These are phyloP conservation scores for Drosophila mettleri DNA, from an alignment of 2,888 invertebrate genomes.

Conservation along the genomic window DNA sequence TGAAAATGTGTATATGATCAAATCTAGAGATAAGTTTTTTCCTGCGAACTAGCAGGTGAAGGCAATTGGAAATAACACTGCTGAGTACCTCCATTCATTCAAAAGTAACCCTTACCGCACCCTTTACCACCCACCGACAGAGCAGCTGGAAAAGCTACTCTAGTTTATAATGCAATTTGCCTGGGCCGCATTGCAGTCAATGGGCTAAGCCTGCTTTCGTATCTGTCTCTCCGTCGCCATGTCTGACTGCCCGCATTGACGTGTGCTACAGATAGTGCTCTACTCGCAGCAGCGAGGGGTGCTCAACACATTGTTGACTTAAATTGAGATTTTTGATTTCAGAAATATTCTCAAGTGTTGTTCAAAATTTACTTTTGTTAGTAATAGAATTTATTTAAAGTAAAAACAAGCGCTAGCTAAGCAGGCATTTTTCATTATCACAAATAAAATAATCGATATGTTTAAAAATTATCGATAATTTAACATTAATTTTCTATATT, in stretches of 20 bases:
- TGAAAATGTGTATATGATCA: slow-evolving; percentile 38
- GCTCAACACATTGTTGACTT: not conserved
- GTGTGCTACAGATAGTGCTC: slow-evolving; percentile 36
- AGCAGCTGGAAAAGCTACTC: slow-evolving; percentile 3
- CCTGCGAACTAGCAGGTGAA: slow-evolving; percentile 29
- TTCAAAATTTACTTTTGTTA: too few relatives aligned
- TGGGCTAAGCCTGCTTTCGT: slow-evolving; percentile 41
- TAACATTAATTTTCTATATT: too few relatives aligned
- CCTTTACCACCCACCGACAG: not conserved
- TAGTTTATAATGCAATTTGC: slow-evolving; percentile 42
- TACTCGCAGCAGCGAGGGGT: slow-evolving; percentile 25
- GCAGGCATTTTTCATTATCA: too few relatives aligned
- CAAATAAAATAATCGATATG: too few relatives aligned
- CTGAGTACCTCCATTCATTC: slow-evolving; percentile 32
- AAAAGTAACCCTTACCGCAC: slow-evolving; percentile 3
- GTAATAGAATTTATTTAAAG: not conserved
- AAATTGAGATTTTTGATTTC: not conserved
- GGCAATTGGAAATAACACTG: slow-evolving; percentile 35
- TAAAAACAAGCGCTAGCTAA: not conserved
- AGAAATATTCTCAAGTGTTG: not conserved
- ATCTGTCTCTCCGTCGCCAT: slow-evolving; percentile 29
- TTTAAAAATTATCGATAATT: too few relatives aligned
- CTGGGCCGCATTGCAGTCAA: slow-evolving; percentile 58
- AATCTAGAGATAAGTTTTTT: slow-evolving; percentile 40
- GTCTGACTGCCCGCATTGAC: slow-evolving; percentile 62